Evolutionary conservation across 2,888 invertebrate genomes (phyloP), one percentile per base, ranked within the genome.

Genomic region (Halictus ligatus): DNA sequence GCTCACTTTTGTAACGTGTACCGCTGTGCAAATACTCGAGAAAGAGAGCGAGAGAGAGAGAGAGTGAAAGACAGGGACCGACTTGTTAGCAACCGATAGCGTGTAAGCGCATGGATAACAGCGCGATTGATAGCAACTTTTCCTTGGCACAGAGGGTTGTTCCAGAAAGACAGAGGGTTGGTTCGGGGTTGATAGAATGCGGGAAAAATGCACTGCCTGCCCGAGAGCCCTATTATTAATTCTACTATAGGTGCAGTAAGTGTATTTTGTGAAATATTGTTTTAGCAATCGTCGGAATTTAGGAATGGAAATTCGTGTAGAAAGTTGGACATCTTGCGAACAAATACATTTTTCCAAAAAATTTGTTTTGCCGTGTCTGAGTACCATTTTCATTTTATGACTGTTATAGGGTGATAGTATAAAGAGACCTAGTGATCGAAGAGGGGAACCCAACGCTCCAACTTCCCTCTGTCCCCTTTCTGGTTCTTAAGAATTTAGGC

Each of bases 1-100:
- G 69, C 43, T 35, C 54, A n/a, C 43, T 67, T 71, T 43, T 69
- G 69, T 40, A 69, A 69, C 69, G 35, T 67, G 43, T 35, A 35
- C 40, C 69, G 21, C 40, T 43, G 40, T n/a, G 69, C 69, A 69
- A 43, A 69, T 69, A 69, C 69, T 69, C 35, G 35, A 21, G n/a
- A 54, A 1, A 8, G 54, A 21, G 35, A 35, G 35, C 35, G 35
- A 35, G 29, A 29, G 10, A 54, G 54, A 21, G 54, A 10, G n/a
- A 0, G n/a, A 12, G 46, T 2, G 46, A 46, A 3, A 46, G 46
- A 46, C 3, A 46, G 29, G 1, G 1, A 43, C 21, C 21, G n/a
- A n/a, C 69, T 43, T 40, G 69, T 67, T 67, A 35, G 35, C 29
- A 7, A 29, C 15, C 29, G 64, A 64, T 64, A 29, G 64, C 64